phyloP scores from a whole-genome alignment of 2,113 vertebrate species.

The Romanogobio albipinnatus region DNA sequence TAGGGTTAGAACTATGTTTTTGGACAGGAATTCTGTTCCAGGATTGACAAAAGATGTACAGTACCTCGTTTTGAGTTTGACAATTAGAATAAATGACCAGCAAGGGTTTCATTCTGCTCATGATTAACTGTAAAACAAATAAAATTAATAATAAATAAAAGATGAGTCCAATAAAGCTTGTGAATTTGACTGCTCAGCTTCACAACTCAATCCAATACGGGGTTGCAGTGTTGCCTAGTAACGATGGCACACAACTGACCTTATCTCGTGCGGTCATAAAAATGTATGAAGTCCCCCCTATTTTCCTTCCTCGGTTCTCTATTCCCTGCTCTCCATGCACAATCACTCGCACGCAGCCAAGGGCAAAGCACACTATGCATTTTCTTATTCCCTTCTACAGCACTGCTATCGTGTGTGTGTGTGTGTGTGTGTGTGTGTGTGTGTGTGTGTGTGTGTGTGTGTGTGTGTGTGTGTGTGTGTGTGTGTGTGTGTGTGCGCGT shows the following conservation, averaged over 20 bases:
- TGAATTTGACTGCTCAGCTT: constrained; percentile 79
- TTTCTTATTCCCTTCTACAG: constrained; percentile 64
- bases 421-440: constrained; percentile 47
- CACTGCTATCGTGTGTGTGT: constrained; percentile 55
- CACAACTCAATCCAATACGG: constrained; percentile 78
- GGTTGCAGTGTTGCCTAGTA: constrained; percentile 84
- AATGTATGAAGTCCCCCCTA: constrained; percentile 79
- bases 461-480: too few relatives aligned
- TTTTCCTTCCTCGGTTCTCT: constrained; percentile 59
- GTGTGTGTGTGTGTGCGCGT: constrained; percentile 9
- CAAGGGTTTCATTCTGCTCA: constrained; percentile 55
- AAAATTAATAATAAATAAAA: constrained; percentile 3
- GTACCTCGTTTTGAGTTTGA: not conserved
- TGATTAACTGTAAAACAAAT: constrained; percentile 61
- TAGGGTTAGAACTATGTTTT: too few relatives aligned
- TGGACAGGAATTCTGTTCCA: too few relatives aligned
- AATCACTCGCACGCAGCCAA: constrained; percentile 65
- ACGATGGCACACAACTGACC: constrained; percentile 82
- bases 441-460: constrained; percentile 30
- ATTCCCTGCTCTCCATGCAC: constrained; percentile 60
- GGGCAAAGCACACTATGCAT: constrained; percentile 65
- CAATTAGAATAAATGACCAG: constrained; percentile 15
- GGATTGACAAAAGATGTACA: too few relatives aligned
- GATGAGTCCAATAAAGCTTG: constrained; percentile 63
- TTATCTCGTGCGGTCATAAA: constrained; percentile 85